Percentiles rank a stretch among this genome's conserved stretches.
Conservation (phyloP, 2,888 invertebrate species). For the Portevinia maculata region DNA sequence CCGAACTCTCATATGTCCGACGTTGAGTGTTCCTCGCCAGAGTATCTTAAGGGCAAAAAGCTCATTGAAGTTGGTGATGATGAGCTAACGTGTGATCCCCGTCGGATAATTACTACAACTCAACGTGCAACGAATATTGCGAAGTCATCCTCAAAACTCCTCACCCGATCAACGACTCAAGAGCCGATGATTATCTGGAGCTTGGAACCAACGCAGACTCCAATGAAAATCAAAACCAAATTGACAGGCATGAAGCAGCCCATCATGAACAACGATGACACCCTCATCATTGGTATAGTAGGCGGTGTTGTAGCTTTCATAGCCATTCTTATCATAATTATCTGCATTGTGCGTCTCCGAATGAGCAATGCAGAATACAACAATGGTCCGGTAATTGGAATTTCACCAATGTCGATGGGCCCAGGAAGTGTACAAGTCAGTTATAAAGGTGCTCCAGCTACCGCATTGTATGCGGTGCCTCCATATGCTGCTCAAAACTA, state of each 20-base stretch:
- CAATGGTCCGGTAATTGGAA: conserved; percentile 87
- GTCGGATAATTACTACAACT: conserved; percentile 83
- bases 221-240: conserved; percentile 85
- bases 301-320: conserved; percentile 96
- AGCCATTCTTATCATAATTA: conserved; percentile 93
- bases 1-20: conserved; percentile 86
- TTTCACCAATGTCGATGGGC: conserved; percentile 84
- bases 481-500: conserved; percentile 85
- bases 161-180: conserved; percentile 86
- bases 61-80: conserved; percentile 91
- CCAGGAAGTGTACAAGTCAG: conserved; percentile 85
- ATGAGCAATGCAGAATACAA: conserved; percentile 88
- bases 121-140: conserved; percentile 76
- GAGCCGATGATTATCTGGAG: conserved; percentile 97
- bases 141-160: conserved; percentile 81
- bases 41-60: conserved; percentile 87
- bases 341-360: conserved; percentile 91
- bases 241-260: conserved; percentile 85
- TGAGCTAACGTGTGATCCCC: conserved; percentile 90
- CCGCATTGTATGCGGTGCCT: conserved; percentile 85
- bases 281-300: conserved; percentile 96
- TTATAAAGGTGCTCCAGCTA: conserved; percentile 83
- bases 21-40: conserved; percentile 87
- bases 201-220: conserved; percentile 88
- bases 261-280: conserved; percentile 92